These are phyloP conservation scores for Apodemia duryi DNA, from an alignment of 2,888 invertebrate species.

Conservation along the genomic window DNA sequence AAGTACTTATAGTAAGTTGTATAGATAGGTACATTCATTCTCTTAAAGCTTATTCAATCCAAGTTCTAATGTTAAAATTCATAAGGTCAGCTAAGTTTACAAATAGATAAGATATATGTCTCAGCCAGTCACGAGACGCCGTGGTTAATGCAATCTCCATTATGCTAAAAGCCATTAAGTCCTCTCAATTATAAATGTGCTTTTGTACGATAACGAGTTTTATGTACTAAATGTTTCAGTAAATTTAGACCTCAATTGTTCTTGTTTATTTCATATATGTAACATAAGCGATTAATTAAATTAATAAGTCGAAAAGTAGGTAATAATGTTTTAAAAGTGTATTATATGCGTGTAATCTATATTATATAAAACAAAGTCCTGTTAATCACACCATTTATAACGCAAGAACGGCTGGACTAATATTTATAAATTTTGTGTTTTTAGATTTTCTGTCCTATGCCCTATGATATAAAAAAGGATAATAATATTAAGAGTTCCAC, in stretches of 20 bases:
- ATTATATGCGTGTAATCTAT: too few relatives aligned
- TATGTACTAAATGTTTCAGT: slow-evolving; percentile 39
- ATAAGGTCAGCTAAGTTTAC: slow-evolving; percentile 28
- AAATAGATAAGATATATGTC: slow-evolving; percentile 26
- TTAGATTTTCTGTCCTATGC: too few relatives aligned
- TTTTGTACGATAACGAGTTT: slow-evolving; percentile 43
- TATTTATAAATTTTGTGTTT: too few relatives aligned
- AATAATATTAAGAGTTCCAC: too few relatives aligned
- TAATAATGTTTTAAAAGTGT: too few relatives aligned
- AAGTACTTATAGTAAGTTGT: too few relatives aligned
- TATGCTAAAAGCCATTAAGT: slow-evolving; percentile 38
- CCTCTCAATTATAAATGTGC: slow-evolving; percentile 41
- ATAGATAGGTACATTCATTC: too few relatives aligned
- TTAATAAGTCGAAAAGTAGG: background rate
- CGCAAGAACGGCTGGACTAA: too few relatives aligned
- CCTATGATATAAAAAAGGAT: too few relatives aligned
- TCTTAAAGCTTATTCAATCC: background rate
- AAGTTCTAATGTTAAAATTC: slow-evolving; percentile 21
- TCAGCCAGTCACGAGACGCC: slow-evolving; percentile 29
- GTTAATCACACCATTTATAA: too few relatives aligned
- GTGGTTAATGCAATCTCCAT: slow-evolving; percentile 37
- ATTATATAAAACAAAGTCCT: too few relatives aligned
- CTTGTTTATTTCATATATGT: background rate
- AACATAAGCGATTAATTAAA: background rate
- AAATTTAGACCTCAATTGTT: slow-evolving; percentile 18